Evolutionary conservation across 2,888 invertebrate genomes (phyloP).

Genomic region (Brassicogethes aeneus): DNA sequence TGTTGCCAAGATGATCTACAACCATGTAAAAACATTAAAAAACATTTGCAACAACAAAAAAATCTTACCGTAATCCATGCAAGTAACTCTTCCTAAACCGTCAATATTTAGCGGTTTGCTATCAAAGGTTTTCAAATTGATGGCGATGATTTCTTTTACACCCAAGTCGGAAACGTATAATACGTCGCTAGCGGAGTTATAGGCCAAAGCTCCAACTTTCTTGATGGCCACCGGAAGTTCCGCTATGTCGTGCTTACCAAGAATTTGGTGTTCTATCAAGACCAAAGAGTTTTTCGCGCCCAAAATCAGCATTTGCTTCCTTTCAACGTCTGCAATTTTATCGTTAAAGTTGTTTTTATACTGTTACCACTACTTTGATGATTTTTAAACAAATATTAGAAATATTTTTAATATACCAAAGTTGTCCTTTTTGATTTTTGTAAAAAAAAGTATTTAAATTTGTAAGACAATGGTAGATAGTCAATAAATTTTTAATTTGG

Average conservation of each 20-base stretch:
- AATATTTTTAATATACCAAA: neutral
- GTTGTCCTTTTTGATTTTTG: no score
- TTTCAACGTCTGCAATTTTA: conserved; percentile 33
- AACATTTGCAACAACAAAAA: no score
- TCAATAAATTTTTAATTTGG: no score
- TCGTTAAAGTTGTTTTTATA: conserved; percentile 1
- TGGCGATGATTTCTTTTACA: conserved; percentile 40
- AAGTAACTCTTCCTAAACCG: conserved; percentile 45
- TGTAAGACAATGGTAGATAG: no score
- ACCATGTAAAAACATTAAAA: conserved; percentile 16
- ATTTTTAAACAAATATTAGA: no score
- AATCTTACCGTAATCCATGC: conserved; percentile 49
- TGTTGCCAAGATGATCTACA: conserved; percentile 60
- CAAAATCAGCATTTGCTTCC: conserved; percentile 47
- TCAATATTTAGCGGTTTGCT: conserved; percentile 32
- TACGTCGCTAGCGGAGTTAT: conserved; percentile 49
- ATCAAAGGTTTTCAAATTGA: conserved; percentile 32
- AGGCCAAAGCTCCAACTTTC: conserved; percentile 58
- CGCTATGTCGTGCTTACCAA: conserved; percentile 56
- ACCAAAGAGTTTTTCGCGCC: conserved; percentile 50
- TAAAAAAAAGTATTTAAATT: no score
- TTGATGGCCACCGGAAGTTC: conserved; percentile 35
- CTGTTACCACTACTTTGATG: conserved; percentile 6
- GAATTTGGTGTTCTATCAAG: conserved; percentile 53
- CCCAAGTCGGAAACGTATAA: conserved; percentile 45